Evolutionary conservation across 2,113 vertebrate species (phyloP), one percentile per base, ranked within the genome.

Genomic region (Podilymbus podiceps): DNA sequence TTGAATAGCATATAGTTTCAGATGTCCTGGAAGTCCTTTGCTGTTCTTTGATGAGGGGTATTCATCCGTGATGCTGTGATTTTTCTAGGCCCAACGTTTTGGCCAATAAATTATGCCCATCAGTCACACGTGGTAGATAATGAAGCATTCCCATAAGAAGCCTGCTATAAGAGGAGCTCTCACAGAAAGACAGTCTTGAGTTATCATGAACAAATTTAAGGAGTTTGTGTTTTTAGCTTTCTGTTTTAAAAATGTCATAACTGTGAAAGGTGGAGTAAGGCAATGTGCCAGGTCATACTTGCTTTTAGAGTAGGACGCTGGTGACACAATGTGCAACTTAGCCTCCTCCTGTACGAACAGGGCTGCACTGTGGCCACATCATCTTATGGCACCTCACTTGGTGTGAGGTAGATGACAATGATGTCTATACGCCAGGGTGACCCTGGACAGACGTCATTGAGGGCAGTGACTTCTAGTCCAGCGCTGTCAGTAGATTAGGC

Each of bases 301-400:
- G 16, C 47, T 64, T 63, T 88, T 49, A 22, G 49, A 20, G 20
- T 1, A 28, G 28, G 12, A 52, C 64, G 93, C 19, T 64, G 67
- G 44, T 1, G 9, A 22, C 27, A 74, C 47, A 27, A 38, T 0
- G 0, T 38, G 38, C 5, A 30, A 5, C 3, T 24, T 56, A 40
- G 13, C 27, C 31, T 67, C 8, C 24, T 75, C 4, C 8, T 64
- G 15, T 13, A 25, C 63, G 31, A 74, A 23, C n/a, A 75, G 35
- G 35, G 28, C 40, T 44, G 14, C 8, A 12, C 9, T 33, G 19
- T 28, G 59, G 30, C 33, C 11, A 3, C 4, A 0, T 71, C 30
- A 71, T 19, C 9, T 60, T 42, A 23, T 12, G 60, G 19, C 8
- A 22, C 9, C 62, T 89, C 13, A 12, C 24, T 19, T 73, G 17